Evolutionary conservation across 2,797 vertebrate species (phyloP).

Genomic region (Rallus crepitans): DNA sequence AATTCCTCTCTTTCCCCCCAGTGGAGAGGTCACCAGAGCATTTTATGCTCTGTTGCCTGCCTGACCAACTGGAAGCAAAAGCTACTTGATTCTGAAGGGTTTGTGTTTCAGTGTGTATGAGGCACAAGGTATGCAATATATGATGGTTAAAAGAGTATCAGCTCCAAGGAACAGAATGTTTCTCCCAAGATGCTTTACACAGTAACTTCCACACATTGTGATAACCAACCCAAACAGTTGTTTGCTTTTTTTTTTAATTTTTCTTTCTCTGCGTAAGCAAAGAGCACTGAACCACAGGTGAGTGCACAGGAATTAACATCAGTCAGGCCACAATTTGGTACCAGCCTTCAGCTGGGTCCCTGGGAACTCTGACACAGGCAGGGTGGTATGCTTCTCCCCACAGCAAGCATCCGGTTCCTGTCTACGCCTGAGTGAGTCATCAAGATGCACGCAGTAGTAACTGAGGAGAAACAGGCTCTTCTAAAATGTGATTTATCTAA

Average conservation of each 20-base stretch:
- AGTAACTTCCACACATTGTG: not conserved
- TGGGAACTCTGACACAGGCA: not conserved
- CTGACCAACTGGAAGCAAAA: not conserved
- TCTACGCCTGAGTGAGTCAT: not conserved
- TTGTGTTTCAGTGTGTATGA: not conserved
- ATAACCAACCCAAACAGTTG: not conserved
- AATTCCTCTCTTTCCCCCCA: not conserved
- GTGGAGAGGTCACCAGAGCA: not conserved
- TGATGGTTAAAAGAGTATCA: not conserved
- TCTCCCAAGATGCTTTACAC: not conserved
- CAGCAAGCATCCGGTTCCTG: fast-evolving
- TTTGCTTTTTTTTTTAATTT: not conserved
- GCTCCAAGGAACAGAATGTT: not conserved
- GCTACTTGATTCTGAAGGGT: not conserved
- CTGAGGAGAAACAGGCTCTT: not conserved
- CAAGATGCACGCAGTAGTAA: not conserved
- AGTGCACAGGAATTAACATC: not conserved
- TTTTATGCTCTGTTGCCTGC: not conserved
- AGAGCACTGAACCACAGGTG: not conserved
- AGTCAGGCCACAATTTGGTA: not conserved
- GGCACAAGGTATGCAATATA: too few relatives aligned
- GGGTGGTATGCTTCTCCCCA: not conserved
- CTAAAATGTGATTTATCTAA: not conserved
- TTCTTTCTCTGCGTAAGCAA: not conserved
- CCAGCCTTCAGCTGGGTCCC: not conserved